phyloP scores from a whole-genome alignment of 2,888 invertebrate species.

The Drosophila histrio region DNA sequence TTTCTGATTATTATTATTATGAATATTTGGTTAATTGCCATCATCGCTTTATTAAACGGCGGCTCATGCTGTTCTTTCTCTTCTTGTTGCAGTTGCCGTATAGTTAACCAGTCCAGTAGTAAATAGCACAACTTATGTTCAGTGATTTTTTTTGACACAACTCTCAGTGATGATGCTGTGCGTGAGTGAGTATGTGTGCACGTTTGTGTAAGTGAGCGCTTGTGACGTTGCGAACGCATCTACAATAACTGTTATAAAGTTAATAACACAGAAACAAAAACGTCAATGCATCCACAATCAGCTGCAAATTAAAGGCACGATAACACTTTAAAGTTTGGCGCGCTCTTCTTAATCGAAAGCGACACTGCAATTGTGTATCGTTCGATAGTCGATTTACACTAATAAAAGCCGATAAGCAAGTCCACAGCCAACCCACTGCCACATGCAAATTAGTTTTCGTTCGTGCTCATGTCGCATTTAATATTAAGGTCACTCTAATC shows the following conservation, averaged over 20 bases:
- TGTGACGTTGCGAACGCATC: conserved; percentile 18
- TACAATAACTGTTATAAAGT: conserved; percentile 17
- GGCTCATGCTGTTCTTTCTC: conserved; percentile 8
- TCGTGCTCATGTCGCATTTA: conserved; percentile 54
- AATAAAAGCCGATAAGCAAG: conserved; percentile 26
- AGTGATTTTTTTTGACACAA: conserved; percentile 27
- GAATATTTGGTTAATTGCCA: conserved; percentile 40
- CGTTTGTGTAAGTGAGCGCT: background rate
- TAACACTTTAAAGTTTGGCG: conserved; percentile 44
- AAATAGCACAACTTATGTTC: conserved; percentile 26
- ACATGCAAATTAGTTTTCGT: conserved; percentile 52
- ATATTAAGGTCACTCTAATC: conserved; percentile 62
- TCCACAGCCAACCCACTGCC: conserved; percentile 30
- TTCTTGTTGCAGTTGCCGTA: conserved; percentile 13
- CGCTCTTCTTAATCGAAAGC: conserved; percentile 27
- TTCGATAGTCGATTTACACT: conserved; percentile 35
- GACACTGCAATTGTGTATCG: conserved; percentile 35
- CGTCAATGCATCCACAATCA: conserved; percentile 35
- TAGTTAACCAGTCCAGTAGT: conserved; percentile 17
- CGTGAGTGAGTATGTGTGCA: conserved; percentile 13
- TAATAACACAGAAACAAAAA: conserved; percentile 16
- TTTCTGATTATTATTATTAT: conserved; percentile 17
- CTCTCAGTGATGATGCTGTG: conserved; percentile 38
- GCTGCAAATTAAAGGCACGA: conserved; percentile 24
- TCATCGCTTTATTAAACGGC: conserved; percentile 25